A percentile compares a stretch with the other conserved stretches of the same genome.
Evolutionary conservation across 1,140 invertebrate genomes (phyloP).

Genomic region (Uloborus diversus): DNA sequence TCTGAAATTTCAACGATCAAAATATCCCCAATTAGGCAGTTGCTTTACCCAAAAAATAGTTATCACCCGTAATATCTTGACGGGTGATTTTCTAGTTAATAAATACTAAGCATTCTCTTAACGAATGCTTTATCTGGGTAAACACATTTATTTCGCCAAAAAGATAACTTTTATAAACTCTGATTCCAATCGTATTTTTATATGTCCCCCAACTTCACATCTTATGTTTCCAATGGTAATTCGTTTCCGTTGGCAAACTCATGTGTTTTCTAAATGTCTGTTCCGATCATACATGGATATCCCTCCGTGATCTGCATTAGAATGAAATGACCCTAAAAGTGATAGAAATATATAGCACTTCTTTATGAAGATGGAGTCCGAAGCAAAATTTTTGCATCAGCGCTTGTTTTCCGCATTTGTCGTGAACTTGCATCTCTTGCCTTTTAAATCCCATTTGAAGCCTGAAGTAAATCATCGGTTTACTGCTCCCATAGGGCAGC

Average conservation of each 20-base stretch:
- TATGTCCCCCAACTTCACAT: not conserved
- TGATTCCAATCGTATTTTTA: too few species aligned
- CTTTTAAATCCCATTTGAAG: slow-evolving; percentile 32
- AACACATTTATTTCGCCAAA: too few species aligned
- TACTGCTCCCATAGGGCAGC: slow-evolving; percentile 31
- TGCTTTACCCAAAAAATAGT: too few species aligned
- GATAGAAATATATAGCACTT: slow-evolving; percentile 6
- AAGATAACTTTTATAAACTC: too few species aligned
- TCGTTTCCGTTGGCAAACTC: not conserved
- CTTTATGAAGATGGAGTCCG: slow-evolving; percentile 23
- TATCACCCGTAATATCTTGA: too few species aligned
- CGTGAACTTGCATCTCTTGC: not conserved
- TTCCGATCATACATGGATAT: slow-evolving; percentile 21
- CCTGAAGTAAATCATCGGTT: slow-evolving; percentile 40
- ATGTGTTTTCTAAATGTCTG: slow-evolving; percentile 4
- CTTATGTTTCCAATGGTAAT: not conserved
- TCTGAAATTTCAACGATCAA: too few species aligned
- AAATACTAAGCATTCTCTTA: too few species aligned
- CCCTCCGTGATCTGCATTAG: slow-evolving; percentile 5
- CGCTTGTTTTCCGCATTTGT: not conserved
- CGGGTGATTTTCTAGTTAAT: too few species aligned
- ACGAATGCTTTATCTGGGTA: too few species aligned
- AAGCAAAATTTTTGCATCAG: not conserved
- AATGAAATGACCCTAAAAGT: slow-evolving; percentile 31
- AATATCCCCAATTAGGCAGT: too few species aligned